Conservation (phyloP, 1,140 invertebrate species). For the Coptotermes formosanus region DNA sequence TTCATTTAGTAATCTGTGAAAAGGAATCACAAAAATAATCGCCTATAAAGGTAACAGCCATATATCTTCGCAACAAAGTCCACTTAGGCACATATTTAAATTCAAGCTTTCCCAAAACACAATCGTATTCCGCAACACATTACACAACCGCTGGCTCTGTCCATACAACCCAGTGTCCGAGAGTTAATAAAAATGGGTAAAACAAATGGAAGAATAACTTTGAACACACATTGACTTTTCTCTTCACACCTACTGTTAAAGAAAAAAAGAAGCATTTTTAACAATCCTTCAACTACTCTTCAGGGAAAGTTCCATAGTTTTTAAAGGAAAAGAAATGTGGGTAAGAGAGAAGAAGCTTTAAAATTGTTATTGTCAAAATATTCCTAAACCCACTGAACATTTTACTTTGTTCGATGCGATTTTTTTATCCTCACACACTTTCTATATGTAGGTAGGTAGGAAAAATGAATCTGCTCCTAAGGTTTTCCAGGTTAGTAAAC, state of each 20-base stretch:
- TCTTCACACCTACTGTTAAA: background rate
- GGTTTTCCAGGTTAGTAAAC: background rate
- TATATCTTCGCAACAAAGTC: too few relatives aligned
- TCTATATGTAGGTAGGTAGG: background rate
- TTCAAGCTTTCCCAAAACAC: too few relatives aligned
- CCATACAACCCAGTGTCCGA: too few relatives aligned
- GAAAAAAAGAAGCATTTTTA: background rate
- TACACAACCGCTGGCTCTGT: too few relatives aligned
- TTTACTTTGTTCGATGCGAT: background rate
- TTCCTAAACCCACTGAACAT: background rate
- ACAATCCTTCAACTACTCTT: background rate
- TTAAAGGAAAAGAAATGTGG: background rate
- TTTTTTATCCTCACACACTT: background rate
- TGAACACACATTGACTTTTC: background rate
- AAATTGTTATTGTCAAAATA: constrained; percentile 6
- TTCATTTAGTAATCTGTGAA: too few relatives aligned
- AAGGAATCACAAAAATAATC: too few relatives aligned
- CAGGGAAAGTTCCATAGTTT: background rate
- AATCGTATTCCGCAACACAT: too few relatives aligned
- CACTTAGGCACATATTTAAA: too few relatives aligned
- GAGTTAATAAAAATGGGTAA: background rate
- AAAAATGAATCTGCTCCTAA: background rate
- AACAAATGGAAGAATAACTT: background rate
- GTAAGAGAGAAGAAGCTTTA: background rate
- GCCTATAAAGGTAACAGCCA: too few relatives aligned